Conservation (phyloP, 2,113 vertebrate genomes). For the Dasyprocta punctata region DNA sequence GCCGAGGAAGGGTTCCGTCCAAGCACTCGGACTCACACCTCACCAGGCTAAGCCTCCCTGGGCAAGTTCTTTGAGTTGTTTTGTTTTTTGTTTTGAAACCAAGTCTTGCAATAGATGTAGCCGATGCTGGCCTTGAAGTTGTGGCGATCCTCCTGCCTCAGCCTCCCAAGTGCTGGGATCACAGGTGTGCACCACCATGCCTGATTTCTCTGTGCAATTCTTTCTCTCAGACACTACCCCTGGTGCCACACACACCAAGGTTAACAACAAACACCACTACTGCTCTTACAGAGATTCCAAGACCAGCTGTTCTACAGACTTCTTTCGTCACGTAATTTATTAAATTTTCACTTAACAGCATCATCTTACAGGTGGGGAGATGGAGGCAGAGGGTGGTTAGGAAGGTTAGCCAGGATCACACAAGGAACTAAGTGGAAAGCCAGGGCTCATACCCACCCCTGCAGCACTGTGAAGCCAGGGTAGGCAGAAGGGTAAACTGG, state of each 20-base stretch:
- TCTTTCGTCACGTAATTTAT: not conserved
- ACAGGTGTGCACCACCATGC: not conserved
- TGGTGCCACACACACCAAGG: not conserved
- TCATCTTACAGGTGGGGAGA: not conserved
- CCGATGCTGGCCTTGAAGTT: not conserved
- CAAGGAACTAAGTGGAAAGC: not conserved
- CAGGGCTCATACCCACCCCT: not conserved
- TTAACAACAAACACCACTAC: not conserved
- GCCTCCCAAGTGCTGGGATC: not conserved
- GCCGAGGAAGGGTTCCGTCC: constrained; percentile 21
- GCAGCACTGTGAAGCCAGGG: not conserved
- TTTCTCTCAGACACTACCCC: not conserved
- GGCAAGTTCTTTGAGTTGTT: not conserved
- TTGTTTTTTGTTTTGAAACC: not conserved
- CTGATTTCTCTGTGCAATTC: not conserved
- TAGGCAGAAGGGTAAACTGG: not conserved
- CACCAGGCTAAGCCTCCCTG: not conserved
- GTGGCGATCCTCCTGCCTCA: not conserved
- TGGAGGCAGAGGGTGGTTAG: not conserved
- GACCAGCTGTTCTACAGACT: not conserved
- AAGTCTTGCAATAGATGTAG: not conserved
- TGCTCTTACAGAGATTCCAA: not conserved
- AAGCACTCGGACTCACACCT: not conserved
- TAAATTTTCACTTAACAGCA: not conserved
- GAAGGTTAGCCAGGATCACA: not conserved